Evolutionary conservation across 2,888 invertebrate species (phyloP), one percentile per base, ranked within the genome.

Genomic region (Rotaria macrura): DNA sequence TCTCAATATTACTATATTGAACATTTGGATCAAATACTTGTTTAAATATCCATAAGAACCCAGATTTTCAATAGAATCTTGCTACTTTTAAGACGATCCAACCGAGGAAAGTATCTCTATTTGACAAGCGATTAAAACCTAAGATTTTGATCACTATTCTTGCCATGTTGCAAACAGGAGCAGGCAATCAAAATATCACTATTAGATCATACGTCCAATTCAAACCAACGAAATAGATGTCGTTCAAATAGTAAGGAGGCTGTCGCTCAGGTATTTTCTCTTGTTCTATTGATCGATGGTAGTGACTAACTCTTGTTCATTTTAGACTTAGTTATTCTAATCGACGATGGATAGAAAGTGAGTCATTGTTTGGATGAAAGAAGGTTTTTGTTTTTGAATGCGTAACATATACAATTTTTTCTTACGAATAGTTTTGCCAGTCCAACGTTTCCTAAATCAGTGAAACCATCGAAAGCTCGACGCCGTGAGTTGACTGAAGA

Each of bases 401-500:
- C 2, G 17, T 49, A 17, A 49, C 2, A 34, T 10, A n/a, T n/a
- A n/a, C n/a, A n/a, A n/a, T 65, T 29, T 29, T 65, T 1, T 65
- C 10, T 0, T n/a, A 9, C 23, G 10, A 6, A 6, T 29, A 65
- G 65, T 65, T 65, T 65, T 34, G 17, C 14, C 65, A 65, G 65
- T 65, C 65, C 65, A 4, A 65, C 65, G 34, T 65, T 65, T 34
- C 65, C 65, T 17, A 65, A 65, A 34, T 29, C 17, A 20, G 20
- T 7, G 1, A 65, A 65, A 34, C 34, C 65, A 34, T 14, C 65
- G 12, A 65, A 65, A 65, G 7, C 6, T 65, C 65, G 65, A 65
- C 65, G 65, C 6, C 87, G 89, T 74, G 90, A 91, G 85, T 87
- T 91, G 49, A 88, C 90, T 23, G 90, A 90, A 65, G 90, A 91